Percentiles rank a stretch among this genome's conserved stretches.
Evolutionary conservation across 2,888 invertebrate species (phyloP).

Genomic region (Calameuta filiformis): DNA sequence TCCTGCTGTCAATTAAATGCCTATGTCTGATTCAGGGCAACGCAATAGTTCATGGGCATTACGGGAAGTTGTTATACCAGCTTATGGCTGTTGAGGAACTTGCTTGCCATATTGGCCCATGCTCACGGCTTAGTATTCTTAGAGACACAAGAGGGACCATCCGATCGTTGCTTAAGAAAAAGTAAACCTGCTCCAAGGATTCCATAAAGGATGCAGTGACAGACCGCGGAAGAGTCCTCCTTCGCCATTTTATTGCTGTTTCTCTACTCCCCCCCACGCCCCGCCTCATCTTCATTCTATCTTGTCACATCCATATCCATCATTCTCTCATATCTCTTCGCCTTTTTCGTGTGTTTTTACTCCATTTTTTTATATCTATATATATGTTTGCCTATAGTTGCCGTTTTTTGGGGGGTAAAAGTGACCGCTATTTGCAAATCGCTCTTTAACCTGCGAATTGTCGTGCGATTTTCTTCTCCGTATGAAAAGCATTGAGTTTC

Average conservation of each 20-base stretch:
- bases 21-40: background rate
- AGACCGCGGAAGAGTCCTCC: constrained; percentile 12
- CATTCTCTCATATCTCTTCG: background rate
- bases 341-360: too few relatives aligned
- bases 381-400: too few relatives aligned
- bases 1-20: background rate
- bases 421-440: too few relatives aligned
- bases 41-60: background rate
- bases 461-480: too few relatives aligned
- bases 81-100: background rate
- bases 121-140: constrained; percentile 16
- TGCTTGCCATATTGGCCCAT: constrained; percentile 16
- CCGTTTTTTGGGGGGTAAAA: too few relatives aligned
- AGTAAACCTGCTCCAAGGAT: constrained; percentile 27
- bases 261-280: background rate
- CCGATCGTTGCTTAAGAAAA: constrained; percentile 14
- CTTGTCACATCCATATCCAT: background rate
- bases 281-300: background rate
- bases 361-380: too few relatives aligned
- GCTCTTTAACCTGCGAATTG: too few relatives aligned
- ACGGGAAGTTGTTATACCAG: background rate
- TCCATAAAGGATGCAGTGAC: constrained; percentile 34
- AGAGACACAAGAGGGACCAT: constrained; percentile 9
- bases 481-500: too few relatives aligned
- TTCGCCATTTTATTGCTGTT: background rate